These are phyloP conservation scores for Eupsittula cactorum DNA, from an alignment of 2,113 vertebrate species.

Conservation along the genomic window DNA sequence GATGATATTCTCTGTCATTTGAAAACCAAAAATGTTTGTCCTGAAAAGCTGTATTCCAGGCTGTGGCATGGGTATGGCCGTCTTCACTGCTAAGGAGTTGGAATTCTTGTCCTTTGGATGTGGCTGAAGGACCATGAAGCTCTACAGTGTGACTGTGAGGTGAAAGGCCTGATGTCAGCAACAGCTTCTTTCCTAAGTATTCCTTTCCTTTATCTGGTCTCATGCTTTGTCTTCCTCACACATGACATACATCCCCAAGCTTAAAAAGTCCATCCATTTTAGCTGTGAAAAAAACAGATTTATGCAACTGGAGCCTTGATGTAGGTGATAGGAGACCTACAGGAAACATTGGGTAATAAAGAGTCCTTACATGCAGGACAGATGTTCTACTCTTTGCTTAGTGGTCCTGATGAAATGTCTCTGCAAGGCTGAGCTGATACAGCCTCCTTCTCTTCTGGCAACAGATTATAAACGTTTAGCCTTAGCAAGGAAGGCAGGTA, in stretches of 20 bases:
- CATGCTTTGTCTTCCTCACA: neutral
- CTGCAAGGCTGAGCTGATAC: neutral
- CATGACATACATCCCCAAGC: neutral
- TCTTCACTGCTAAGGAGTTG: neutral
- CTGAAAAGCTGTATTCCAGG: neutral
- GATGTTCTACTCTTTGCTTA: neutral
- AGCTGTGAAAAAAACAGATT: neutral
- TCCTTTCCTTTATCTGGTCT: neutral
- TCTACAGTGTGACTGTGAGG: neutral
- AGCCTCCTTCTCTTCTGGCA: neutral
- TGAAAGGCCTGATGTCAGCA: neutral
- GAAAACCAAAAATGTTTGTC: neutral
- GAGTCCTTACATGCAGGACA: neutral
- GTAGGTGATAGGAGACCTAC: neutral
- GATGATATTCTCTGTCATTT: neutral
- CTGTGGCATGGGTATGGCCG: neutral
- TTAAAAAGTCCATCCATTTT: neutral
- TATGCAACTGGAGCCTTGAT: neutral
- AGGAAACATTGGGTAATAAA: neutral
- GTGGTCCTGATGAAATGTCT: neutral
- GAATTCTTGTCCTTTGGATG: neutral
- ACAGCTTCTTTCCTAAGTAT: neutral
- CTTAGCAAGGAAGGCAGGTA: neutral
- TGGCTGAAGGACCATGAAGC: neutral
- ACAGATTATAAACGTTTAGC: neutral